Conservation (phyloP, 2,113 vertebrate species). For the Hippopotamus amphibius region DNA sequence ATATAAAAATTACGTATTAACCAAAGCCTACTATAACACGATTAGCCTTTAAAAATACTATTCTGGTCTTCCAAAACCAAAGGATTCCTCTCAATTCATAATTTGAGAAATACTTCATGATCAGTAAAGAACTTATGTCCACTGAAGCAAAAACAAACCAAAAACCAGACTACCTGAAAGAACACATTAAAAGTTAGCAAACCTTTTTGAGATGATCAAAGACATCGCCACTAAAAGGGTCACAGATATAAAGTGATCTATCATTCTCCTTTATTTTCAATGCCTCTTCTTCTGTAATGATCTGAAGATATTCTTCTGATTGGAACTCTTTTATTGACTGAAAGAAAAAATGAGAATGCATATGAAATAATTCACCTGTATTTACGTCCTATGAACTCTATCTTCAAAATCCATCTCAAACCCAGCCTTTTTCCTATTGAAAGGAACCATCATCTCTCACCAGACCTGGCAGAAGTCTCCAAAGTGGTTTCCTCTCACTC, state of each 20-base stretch:
- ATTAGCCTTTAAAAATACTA: slow-evolving; percentile 37
- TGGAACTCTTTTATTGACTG: slow-evolving; percentile 97
- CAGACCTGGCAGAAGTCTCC: background rate
- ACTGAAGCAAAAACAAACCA: background rate
- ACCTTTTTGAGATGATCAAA: slow-evolving; percentile 96
- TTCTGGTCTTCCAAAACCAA: background rate
- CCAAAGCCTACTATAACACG: background rate
- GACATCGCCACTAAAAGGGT: slow-evolving; percentile 90
- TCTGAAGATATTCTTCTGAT: slow-evolving; percentile 94
- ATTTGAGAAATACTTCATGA: background rate
- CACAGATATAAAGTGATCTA: slow-evolving; percentile 96
- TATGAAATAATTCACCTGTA: background rate
- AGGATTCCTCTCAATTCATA: background rate
- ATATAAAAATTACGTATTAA: slow-evolving; percentile 11
- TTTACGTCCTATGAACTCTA: background rate
- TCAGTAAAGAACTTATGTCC: background rate
- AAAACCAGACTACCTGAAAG: background rate
- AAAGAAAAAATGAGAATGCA: slow-evolving; percentile 62
- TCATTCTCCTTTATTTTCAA: slow-evolving; percentile 92
- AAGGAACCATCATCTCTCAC: background rate
- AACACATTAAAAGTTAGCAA: slow-evolving; percentile 38
- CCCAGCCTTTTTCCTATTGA: background rate
- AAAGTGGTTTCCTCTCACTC: background rate
- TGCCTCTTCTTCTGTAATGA: slow-evolving; percentile 90
- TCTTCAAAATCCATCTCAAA: slow-evolving; percentile 38